These are phyloP conservation scores for Hafferia zeledoni DNA, from an alignment of 2,797 vertebrate species.

Conservation along the genomic window DNA sequence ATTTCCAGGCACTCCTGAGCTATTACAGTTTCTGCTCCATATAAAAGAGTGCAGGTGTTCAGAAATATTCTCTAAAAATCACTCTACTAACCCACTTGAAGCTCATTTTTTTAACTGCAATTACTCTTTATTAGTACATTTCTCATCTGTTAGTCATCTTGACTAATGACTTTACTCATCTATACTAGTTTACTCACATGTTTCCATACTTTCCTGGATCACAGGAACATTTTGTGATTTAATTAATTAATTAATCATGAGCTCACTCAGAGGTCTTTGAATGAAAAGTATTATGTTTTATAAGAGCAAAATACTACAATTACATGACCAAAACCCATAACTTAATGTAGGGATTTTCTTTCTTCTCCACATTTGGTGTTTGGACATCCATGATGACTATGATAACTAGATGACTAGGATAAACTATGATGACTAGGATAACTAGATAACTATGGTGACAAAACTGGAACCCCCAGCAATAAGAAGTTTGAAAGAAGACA, in stretches of 20 bases:
- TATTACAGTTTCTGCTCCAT: not conserved
- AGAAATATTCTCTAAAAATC: conserved; percentile 17
- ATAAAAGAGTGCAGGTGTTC: conserved; percentile 7
- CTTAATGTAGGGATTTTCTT: not conserved
- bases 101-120: not conserved
- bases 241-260: not conserved
- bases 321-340: not conserved
- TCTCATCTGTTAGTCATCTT: conserved; percentile 60
- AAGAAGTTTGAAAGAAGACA: not conserved
- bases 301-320: not conserved
- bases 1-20: not conserved
- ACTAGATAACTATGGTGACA: not conserved
- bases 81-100: not conserved
- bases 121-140: conserved; percentile 19
- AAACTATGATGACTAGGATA: not conserved
- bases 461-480: not conserved
- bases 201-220: conserved; percentile 44
- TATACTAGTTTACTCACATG: conserved; percentile 39
- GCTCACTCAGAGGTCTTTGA: not conserved
- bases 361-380: not conserved
- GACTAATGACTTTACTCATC: conserved; percentile 52
- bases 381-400: fast-evolving
- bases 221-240: conserved; percentile 27
- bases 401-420: not conserved
- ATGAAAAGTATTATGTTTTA: not conserved